Conservation (phyloP, 1,140 invertebrate species). For the Mizuhopecten yessoensis region DNA sequence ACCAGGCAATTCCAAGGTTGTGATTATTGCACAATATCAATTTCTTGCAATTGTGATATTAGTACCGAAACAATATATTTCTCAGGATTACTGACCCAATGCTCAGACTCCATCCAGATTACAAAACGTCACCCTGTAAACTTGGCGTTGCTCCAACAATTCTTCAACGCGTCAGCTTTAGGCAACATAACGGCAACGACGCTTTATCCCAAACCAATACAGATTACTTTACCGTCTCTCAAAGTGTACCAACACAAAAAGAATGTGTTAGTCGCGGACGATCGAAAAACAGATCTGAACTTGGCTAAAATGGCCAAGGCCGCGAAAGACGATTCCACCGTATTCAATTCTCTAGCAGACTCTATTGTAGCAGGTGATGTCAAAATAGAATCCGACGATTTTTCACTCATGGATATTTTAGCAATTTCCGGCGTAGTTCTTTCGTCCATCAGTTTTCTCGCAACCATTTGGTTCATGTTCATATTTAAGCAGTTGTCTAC, state of each 20-base stretch:
- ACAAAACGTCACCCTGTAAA: slow-evolving; percentile 35
- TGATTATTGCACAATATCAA: slow-evolving; percentile 41
- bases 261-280: neutral
- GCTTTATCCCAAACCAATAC: neutral
- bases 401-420: neutral
- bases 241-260: slow-evolving; percentile 38
- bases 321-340: neutral
- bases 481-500: neutral
- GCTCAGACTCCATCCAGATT: neutral
- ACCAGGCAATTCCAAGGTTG: no score
- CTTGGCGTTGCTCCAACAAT: slow-evolving; percentile 51
- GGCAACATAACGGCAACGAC: neutral
- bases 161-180: neutral
- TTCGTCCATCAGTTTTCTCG: neutral
- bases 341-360: slow-evolving; percentile 4
- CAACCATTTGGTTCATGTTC: neutral
- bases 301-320: neutral
- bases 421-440: neutral
- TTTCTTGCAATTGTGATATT: slow-evolving; percentile 42
- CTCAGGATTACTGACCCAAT: neutral
- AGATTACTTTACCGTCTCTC: neutral
- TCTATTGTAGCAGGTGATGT: neutral
- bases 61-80: neutral
- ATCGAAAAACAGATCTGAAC: neutral
- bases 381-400: neutral